Percentiles rank a stretch among this genome's conserved stretches.
phyloP scores from a whole-genome alignment of 2,797 vertebrate genomes.

The Apogon talboti region DNA sequence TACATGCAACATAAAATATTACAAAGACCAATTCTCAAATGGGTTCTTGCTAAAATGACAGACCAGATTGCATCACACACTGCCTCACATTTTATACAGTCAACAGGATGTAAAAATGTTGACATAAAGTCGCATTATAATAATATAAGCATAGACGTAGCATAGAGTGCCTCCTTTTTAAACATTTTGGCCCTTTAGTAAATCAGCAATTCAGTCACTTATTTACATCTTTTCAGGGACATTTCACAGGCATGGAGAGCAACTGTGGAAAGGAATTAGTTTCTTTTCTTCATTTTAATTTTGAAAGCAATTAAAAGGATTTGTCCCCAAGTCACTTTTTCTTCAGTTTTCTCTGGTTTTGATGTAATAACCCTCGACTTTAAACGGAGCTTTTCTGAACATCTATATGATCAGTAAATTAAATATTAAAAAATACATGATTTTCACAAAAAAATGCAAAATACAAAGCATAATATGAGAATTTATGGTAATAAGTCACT shows the following conservation, averaged over 20 bases:
- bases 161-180: neutral
- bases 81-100: neutral
- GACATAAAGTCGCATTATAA: neutral
- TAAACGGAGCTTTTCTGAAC: no score
- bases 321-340: no score
- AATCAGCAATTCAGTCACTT: constrained; percentile 20
- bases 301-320: constrained; percentile 39
- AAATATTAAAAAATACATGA: no score
- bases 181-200: neutral
- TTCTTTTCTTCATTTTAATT: constrained; percentile 23
- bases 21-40: neutral
- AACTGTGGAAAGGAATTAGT: constrained; percentile 23
- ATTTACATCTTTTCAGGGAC: constrained; percentile 3
- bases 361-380: no score
- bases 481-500: no score
- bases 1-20: no score
- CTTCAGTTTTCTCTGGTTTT: no score
- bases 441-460: no score
- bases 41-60: neutral
- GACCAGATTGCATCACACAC: neutral
- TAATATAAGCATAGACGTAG: neutral
- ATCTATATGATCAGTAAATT: no score
- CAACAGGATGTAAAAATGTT: neutral
- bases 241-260: neutral
- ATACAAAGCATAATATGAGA: no score